Evolutionary conservation across 2,797 vertebrate genomes (phyloP), one percentile per base, ranked within the genome.

Genomic region (Sebastes glaucus): DNA sequence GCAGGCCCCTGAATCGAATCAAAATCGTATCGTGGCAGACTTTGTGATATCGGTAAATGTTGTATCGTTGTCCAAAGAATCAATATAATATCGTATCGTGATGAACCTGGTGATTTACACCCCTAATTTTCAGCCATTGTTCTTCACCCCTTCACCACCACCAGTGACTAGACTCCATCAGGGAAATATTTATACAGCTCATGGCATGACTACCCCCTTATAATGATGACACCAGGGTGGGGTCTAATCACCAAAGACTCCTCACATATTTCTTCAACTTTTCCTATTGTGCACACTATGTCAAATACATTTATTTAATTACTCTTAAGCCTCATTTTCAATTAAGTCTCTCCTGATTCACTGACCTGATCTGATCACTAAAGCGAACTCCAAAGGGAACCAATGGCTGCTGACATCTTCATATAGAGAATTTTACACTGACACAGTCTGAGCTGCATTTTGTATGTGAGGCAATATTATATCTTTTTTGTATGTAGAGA

Each of bases 361-460:
- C 38, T 42, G 38, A 42, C 14, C 38, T 42, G 38, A 42, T 42
- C 38, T 42, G 38, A 42, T 69, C 56, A 53, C 49, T 63, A 46
- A 59, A 62, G 32, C 7, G 14, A 67, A 42, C 71, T 61, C 72
- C 38, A 86, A 76, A 72, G 33, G 76, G 23, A 71, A 32, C 66
- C 46, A 42, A 14, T 42, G 38, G 38, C 38, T 42, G 46, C 71
- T 68, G 49, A 67, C 55, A 66, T 80, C 66, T 75, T 61, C n/a
- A 65, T 71, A 42, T 56, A 75, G 71, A 68, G 27, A 25, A 68
- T 56, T 70, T 74, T 57, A 62, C 52, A 33, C 46, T 56, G 28
- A 68, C 38, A 80, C 22, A 55, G 38, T 61, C 18, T 32, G 13
- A 30, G 30, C 65, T 71, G 25, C n/a, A 71, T 28, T 56, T 53